phyloP scores from a whole-genome alignment of 2,113 vertebrate genomes.

The Limnothrissa miodon region DNA sequence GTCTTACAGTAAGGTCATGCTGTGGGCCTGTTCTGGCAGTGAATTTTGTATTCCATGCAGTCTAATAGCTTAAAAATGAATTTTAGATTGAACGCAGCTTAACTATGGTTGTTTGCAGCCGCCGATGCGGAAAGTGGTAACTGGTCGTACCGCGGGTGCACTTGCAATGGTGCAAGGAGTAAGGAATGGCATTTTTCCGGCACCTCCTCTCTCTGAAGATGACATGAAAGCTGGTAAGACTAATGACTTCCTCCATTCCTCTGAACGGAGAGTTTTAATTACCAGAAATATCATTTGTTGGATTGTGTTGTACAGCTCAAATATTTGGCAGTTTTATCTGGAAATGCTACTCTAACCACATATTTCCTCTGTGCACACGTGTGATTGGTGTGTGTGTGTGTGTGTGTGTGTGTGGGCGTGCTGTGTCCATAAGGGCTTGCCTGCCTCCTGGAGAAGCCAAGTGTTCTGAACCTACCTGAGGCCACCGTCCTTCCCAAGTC shows the following conservation, averaged over 20 bases:
- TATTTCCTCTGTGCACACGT: background rate
- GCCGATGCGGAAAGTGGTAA: slow-evolving; percentile 57
- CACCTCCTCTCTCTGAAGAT: slow-evolving; percentile 51
- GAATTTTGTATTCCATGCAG: background rate
- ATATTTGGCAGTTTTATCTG: background rate
- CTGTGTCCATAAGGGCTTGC: slow-evolving; percentile 54
- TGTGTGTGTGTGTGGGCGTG: background rate
- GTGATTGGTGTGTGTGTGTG: background rate
- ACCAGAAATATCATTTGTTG: background rate
- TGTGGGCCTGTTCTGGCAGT: background rate
- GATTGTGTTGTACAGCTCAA: no score
- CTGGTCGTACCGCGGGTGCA: slow-evolving; percentile 44
- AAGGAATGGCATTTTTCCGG: slow-evolving; percentile 36
- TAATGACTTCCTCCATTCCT: background rate
- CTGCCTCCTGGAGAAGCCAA: slow-evolving; percentile 60
- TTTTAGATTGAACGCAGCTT: background rate
- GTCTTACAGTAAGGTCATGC: background rate
- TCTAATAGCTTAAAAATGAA: background rate
- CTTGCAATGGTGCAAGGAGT: slow-evolving; percentile 54
- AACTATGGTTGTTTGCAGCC: slow-evolving; percentile 56
- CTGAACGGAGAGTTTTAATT: no score
- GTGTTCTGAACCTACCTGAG: slow-evolving; percentile 55
- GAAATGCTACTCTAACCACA: background rate
- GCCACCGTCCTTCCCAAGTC: slow-evolving; percentile 56
- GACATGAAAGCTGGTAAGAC: slow-evolving; percentile 70